Evolutionary conservation across 1,140 invertebrate genomes (phyloP).

Genomic region (Episyrphus balteatus): DNA sequence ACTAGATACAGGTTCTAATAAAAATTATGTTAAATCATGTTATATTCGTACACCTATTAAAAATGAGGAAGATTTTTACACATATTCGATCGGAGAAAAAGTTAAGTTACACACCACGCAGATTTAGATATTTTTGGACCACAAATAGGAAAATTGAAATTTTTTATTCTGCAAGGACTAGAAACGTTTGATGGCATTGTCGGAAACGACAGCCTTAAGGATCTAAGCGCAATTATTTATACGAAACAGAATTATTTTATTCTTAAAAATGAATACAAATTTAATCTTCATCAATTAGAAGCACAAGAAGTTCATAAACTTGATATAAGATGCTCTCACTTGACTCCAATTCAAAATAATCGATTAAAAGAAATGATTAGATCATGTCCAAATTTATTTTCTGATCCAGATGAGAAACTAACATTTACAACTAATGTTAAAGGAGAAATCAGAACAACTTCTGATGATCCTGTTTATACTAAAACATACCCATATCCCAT

Average conservation of each 20-base stretch:
- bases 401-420: constrained; percentile 1
- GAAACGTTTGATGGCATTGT: neutral
- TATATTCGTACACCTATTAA: neutral
- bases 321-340: neutral
- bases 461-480: constrained; percentile 7
- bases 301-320: constrained; percentile 3
- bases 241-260: no score
- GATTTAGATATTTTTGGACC: neutral
- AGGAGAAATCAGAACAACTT: constrained; percentile 5
- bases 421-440: constrained; percentile 5
- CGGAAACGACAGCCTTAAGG: neutral
- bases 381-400: constrained; percentile 1
- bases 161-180: neutral
- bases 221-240: neutral
- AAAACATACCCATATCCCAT: constrained; percentile 15
- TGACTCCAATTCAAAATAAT: constrained; percentile 1
- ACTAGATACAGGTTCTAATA: neutral
- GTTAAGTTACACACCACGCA: neutral
- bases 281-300: neutral
- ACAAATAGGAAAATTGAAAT: neutral
- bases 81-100: neutral
- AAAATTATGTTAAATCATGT: no score
- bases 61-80: neutral
- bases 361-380: neutral
- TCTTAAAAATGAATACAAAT: no score